phyloP scores from a whole-genome alignment of 1,140 invertebrate genomes.

The Hyles euphorbiae region DNA sequence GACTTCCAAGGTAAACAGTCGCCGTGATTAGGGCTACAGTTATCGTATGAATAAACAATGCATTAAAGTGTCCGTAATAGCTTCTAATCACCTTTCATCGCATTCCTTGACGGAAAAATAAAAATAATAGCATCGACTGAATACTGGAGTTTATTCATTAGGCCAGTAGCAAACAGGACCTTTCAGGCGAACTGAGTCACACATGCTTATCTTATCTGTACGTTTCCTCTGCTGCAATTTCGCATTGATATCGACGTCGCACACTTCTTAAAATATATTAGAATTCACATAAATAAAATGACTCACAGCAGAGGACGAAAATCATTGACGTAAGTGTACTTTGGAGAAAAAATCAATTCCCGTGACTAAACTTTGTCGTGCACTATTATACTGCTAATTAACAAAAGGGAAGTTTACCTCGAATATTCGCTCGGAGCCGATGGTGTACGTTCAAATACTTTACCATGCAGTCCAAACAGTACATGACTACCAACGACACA shows the following conservation, averaged over 20 bases:
- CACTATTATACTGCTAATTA: too few species aligned
- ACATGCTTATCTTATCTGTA: conserved; percentile 28
- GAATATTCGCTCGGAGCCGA: too few species aligned
- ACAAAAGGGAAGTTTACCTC: too few species aligned
- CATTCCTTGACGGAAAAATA: conserved; percentile 2
- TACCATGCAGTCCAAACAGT: too few species aligned
- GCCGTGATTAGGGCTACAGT: conserved; percentile 5
- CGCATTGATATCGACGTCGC: conserved; percentile 13
- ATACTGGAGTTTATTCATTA: neutral
- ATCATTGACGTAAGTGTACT: too few species aligned
- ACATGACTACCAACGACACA: too few species aligned
- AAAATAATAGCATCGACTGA: neutral
- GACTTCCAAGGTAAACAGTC: conserved; percentile 9
- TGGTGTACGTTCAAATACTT: too few species aligned
- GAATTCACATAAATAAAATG: conserved; percentile 3
- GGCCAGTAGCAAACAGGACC: conserved; percentile 14
- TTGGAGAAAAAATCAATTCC: too few species aligned
- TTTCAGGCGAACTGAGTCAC: conserved; percentile 28
- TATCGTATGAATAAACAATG: conserved; percentile 6
- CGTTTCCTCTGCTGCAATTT: conserved; percentile 24
- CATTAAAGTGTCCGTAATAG: neutral
- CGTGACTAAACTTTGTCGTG: too few species aligned
- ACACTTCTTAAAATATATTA: conserved; percentile 3
- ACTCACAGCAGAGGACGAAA: neutral
- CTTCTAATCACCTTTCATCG: neutral